Percentiles rank a stretch among this genome's conserved stretches.
Evolutionary conservation across 2,888 invertebrate species (phyloP).

Genomic region (Diachrysia chrysitis): DNA sequence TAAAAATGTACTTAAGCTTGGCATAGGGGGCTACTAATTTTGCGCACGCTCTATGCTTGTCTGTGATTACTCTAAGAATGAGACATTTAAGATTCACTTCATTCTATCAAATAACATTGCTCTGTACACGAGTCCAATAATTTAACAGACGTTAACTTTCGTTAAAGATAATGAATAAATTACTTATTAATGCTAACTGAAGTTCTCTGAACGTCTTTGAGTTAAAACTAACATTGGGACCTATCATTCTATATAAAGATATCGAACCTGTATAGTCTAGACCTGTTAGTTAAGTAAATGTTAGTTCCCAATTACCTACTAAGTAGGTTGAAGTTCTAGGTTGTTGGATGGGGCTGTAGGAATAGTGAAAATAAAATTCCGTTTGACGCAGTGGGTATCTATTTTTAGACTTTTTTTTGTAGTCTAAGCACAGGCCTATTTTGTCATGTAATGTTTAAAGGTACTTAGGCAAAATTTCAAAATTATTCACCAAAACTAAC

Average conservation of each 20-base stretch:
- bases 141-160: background rate
- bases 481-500: too few species aligned
- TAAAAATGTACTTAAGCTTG: too few species aligned
- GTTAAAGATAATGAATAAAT: background rate
- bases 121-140: background rate
- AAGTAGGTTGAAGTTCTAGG: background rate
- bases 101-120: too few species aligned
- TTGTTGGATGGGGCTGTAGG: background rate
- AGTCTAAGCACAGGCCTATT: too few species aligned
- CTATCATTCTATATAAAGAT: background rate
- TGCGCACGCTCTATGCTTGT: too few species aligned
- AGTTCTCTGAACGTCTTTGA: background rate
- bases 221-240: background rate
- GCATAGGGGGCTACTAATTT: too few species aligned
- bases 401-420: background rate
- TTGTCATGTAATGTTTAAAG: too few species aligned
- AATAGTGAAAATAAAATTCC: background rate
- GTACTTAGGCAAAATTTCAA: too few species aligned
- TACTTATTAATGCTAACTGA: background rate
- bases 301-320: background rate
- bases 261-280: background rate
- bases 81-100: too few species aligned
- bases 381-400: background rate
- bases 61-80: too few species aligned
- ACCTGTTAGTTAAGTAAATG: constrained; percentile 3